Conservation (phyloP, 1,140 invertebrate species). For the Brachionus rotundiformis region DNA sequence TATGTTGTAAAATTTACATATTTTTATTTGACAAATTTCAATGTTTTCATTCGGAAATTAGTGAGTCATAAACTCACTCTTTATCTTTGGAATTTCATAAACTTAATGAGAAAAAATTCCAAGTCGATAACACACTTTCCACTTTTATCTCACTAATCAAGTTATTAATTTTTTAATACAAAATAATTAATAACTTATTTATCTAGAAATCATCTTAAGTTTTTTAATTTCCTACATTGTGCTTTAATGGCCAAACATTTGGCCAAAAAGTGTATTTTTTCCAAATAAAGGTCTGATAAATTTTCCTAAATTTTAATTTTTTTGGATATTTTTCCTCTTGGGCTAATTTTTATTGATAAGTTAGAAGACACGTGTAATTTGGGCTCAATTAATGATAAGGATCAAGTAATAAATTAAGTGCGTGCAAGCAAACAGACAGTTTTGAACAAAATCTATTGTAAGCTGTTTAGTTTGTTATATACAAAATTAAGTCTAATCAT, state of each 20-base stretch:
- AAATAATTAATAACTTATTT: no score
- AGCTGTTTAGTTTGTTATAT: constrained; percentile 1
- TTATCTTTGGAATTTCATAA: not conserved
- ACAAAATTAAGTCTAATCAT: constrained; percentile 5
- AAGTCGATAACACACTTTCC: not conserved
- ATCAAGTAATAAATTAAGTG: not conserved
- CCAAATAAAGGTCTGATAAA: no score
- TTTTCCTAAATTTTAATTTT: no score
- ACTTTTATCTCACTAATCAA: not conserved
- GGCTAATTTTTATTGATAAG: no score
- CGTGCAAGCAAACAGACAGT: not conserved
- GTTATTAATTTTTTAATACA: not conserved
- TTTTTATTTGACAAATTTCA: not conserved
- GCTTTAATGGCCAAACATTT: no score
- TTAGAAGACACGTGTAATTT: not conserved
- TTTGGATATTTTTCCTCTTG: no score
- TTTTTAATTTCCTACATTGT: no score
- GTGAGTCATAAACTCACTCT: not conserved
- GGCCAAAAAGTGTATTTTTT: no score
- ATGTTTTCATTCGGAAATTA: not conserved
- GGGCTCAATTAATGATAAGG: not conserved
- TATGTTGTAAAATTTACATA: not conserved
- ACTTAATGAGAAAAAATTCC: not conserved
- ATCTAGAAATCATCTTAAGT: not conserved
- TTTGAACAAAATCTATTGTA: not conserved